Evolutionary conservation across 2,797 vertebrate genomes (phyloP).

Genomic region (Squalus acanthias): DNA sequence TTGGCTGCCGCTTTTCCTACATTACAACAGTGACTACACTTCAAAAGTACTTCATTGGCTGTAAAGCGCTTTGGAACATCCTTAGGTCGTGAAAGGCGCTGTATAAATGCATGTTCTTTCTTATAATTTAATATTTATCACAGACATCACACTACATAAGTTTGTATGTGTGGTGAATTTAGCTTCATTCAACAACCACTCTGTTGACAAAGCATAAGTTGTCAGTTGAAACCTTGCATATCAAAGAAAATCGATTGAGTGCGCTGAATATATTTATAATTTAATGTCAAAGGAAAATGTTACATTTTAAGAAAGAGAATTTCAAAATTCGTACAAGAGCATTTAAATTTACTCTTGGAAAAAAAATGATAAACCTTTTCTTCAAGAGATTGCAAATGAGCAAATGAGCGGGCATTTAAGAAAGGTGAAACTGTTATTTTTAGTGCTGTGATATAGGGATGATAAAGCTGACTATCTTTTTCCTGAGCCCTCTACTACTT

Average conservation of each 20-base stretch:
- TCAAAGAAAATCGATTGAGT: background rate
- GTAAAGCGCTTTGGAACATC: no score
- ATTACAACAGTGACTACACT: no score
- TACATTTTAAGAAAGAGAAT: no score
- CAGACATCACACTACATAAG: background rate
- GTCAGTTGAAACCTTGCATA: background rate
- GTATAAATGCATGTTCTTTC: no score
- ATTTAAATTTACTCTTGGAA: no score
- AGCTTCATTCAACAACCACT: background rate
- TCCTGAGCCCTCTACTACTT: background rate
- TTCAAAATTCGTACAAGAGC: no score
- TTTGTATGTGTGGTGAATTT: background rate
- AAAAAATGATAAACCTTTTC: no score
- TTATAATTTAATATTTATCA: background rate
- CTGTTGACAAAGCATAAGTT: background rate
- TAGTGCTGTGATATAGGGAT: background rate
- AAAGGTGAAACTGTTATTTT: background rate
- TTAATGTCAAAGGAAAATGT: background rate
- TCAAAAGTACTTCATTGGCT: no score
- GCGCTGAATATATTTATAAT: background rate
- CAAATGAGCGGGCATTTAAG: background rate
- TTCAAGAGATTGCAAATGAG: no score
- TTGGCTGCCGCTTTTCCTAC: no score
- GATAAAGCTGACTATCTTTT: background rate
- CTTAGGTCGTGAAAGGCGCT: no score